Conservation (phyloP, 1,140 invertebrate genomes). For the Cylas formicarius region DNA sequence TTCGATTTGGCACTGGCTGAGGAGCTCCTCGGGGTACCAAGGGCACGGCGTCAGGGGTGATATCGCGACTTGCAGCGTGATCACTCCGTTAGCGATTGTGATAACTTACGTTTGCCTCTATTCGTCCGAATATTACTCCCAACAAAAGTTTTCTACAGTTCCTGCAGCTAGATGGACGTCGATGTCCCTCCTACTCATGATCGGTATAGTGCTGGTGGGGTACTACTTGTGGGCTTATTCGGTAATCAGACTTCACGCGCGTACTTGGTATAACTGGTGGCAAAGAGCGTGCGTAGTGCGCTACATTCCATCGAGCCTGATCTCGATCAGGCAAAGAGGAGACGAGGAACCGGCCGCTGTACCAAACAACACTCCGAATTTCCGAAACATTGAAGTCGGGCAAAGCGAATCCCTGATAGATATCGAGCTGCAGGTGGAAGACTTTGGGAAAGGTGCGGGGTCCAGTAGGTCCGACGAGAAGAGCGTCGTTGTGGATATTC, state of each 20-base stretch:
- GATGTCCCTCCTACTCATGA: constrained; percentile 43
- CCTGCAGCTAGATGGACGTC: constrained; percentile 45
- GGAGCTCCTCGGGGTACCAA: constrained; percentile 22
- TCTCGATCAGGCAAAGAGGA: constrained; percentile 10
- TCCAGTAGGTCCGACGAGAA: too few species aligned
- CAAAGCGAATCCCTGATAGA: constrained; percentile 11
- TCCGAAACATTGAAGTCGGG: constrained; percentile 9
- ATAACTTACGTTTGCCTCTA: constrained; percentile 47
- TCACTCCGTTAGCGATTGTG: constrained; percentile 45
- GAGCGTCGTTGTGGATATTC: too few species aligned
- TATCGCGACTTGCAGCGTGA: constrained; percentile 41
- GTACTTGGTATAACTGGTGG: constrained; percentile 50
- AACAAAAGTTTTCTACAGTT: constrained; percentile 43
- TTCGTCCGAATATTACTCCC: constrained; percentile 45
- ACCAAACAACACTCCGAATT: constrained; percentile 18
- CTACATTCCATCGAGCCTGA: constrained; percentile 29
- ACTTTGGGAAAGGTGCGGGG: neutral
- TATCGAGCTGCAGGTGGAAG: too few species aligned
- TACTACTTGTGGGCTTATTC: constrained; percentile 47
- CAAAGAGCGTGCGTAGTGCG: constrained; percentile 46
- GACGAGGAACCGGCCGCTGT: constrained; percentile 3
- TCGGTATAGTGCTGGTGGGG: constrained; percentile 44
- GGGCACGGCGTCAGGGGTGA: constrained; percentile 38
- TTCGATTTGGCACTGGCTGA: constrained; percentile 38
- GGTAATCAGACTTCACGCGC: constrained; percentile 44